A percentile compares a stretch with the other conserved stretches of the same genome.
phyloP scores from a whole-genome alignment of 2,888 invertebrate species.

The Caenorhabditis sp. region DNA sequence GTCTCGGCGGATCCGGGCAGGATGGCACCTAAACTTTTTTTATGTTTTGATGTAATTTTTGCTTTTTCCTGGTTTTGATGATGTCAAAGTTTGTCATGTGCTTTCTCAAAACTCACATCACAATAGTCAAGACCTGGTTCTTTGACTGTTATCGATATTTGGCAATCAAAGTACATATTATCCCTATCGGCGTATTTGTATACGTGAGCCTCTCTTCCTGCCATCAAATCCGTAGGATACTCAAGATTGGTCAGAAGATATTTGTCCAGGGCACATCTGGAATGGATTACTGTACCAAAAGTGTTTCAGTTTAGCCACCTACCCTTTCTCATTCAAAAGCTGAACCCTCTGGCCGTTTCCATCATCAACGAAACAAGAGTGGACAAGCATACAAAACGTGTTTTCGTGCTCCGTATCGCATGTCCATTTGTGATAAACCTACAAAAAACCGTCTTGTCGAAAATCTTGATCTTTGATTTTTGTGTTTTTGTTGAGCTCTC shows the following conservation, averaged over 20 bases:
- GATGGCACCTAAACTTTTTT: constrained; percentile 73
- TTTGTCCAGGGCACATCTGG: constrained; percentile 82
- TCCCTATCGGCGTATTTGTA: constrained; percentile 82
- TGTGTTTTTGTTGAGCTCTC: constrained; percentile 10
- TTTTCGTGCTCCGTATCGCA: constrained; percentile 80
- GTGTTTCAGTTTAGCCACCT: background rate
- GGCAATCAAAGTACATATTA: constrained; percentile 82
- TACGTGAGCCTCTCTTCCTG: constrained; percentile 81
- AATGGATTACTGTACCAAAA: constrained; percentile 6
- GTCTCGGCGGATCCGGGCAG: constrained; percentile 80
- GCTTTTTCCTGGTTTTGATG: background rate
- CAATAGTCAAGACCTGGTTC: constrained; percentile 80
- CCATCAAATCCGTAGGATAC: constrained; percentile 81
- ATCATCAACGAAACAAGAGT: constrained; percentile 82
- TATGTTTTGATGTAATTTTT: constrained; percentile 3
- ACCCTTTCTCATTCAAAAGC: constrained; percentile 81
- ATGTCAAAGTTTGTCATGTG: background rate
- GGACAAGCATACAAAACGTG: constrained; percentile 82
- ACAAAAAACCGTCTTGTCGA: constrained; percentile 21
- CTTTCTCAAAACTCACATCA: constrained; percentile 70
- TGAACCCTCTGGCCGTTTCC: constrained; percentile 81
- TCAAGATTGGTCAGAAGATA: constrained; percentile 82
- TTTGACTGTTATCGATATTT: constrained; percentile 81
- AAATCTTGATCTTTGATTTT: constrained; percentile 25
- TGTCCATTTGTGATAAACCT: constrained; percentile 83